phyloP scores from a whole-genome alignment of 2,113 vertebrate genomes.

The Herpailurus yagouaroundi region DNA sequence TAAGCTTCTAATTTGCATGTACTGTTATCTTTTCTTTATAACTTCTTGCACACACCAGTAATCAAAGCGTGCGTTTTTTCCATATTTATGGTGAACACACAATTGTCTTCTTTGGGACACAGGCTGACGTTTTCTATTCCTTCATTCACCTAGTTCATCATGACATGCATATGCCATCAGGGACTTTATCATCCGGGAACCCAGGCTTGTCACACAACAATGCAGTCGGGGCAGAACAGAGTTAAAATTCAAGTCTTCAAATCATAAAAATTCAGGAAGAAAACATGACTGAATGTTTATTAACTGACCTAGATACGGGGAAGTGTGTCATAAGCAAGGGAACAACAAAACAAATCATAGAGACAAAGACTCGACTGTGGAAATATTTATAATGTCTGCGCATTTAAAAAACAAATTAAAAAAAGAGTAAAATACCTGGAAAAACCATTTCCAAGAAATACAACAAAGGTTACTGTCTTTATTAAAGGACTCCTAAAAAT shows the following conservation, averaged over 20 bases:
- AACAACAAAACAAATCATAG: background rate
- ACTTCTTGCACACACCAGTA: background rate
- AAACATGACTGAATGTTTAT: background rate
- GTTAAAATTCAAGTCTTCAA: background rate
- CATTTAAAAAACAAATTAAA: background rate
- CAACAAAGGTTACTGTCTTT: background rate
- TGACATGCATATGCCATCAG: background rate
- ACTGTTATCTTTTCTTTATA: background rate
- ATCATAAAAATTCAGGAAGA: background rate
- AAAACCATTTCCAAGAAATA: background rate
- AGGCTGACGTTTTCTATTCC: background rate
- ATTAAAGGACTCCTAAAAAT: constrained; percentile 14
- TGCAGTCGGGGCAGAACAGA: background rate
- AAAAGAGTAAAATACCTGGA: background rate
- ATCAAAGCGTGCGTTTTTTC: background rate
- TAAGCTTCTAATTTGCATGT: background rate
- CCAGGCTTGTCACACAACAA: background rate
- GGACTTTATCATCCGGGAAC: background rate
- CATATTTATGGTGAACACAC: background rate
- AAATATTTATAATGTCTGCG: background rate
- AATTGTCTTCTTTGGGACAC: background rate
- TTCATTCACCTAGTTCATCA: background rate
- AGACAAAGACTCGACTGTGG: background rate
- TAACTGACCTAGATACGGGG: background rate
- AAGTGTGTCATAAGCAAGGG: background rate